Evolutionary conservation across 2,888 invertebrate genomes (phyloP), one percentile per base, ranked within the genome.

Genomic region (Amiota minor): DNA sequence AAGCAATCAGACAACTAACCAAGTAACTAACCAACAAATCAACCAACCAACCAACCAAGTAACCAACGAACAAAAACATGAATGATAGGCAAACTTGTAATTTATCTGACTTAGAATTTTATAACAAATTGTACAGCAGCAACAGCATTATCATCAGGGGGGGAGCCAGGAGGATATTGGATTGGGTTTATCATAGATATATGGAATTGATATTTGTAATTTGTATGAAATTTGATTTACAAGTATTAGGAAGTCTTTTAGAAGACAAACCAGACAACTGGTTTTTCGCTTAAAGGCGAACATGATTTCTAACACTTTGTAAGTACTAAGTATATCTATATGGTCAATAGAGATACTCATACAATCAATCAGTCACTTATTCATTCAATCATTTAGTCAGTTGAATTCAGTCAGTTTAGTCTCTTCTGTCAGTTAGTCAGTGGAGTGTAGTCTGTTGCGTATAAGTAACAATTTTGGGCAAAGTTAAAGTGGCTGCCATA

Each of bases 41-140:
- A n/a, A n/a, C n/a, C n/a, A n/a, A n/a, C n/a, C n/a, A n/a, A n/a
- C 73, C 72, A 71, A n/a, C 14, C 53, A n/a, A 18, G 20, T 77
- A 50, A 76, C 78, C 78, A 74, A 76, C 73, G 72, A 77, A 72
- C 70, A 59, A 71, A 46, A 56, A 10, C 59, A 50, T 59, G 59
- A 67, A 70, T 71, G 46, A 68, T 55, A 35, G 72, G 75, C 65
- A 77, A 18, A 76, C 75, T 81, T 79, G 78, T 81, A 77, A 81
- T 81, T 80, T 81, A 82, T 80, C 78, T 74, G 79, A 78, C 78
- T 82, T 77, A 82, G 81, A 80, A 81, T 78, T 79, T 35, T 35
- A 78, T 81, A 81, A 82, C 82, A 82, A 82, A 82, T 82, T 81
- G 80, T 76, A 77, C 76, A 50, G 49, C 20, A 18, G 20, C 67